Base-by-base conservation (phyloP, 2,113 vertebrate species). In the Jacana jacana region DNA sequence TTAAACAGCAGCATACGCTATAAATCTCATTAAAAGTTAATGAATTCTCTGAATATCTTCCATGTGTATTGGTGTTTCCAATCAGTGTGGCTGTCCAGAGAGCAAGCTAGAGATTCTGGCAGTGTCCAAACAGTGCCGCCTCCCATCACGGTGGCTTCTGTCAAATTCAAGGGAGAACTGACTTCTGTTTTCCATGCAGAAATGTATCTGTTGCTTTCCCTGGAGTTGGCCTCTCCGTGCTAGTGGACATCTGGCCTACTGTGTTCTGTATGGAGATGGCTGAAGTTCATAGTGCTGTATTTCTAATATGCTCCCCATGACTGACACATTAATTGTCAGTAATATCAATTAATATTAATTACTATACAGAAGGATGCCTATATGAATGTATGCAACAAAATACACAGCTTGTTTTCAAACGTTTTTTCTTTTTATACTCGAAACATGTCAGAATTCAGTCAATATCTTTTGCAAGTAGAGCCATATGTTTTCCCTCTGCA, bases 401-500 rank as follows among this genome's bases (percentile, higher is more conserved):
- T 35, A 55, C 52, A 72, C 80, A 84, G 61, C 65, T 65, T 81
- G 69, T 60, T 96, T 92, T 61, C 61, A 72, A 68, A 84, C 25
- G 58, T 28, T 39, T 86, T 95, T 87, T 39, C 66, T 77, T 81
- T 76, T 84, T 49, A 31, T 81, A 5, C 83, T 60, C 0, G 5
- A 80, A 91, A 49, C 31, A 44, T 78, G 68, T 81, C 68, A 83
- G 81, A 76, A 89, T 52, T 27, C 57, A 88, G 84, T 30, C 79
- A 86, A 7, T 52, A 48, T 81, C 39, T 64, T 82, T 51, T 72
- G 44, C 0, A 1, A 88, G 57, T 6, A 0, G 5, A 61, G 65
- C 63, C 94, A 68, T 94, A 91, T 93, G 92, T 63, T 96, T 91
- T 95, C 81, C 58, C 51, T 91, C 83, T 89, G 78, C 86, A 91